Evolutionary conservation across 2,797 vertebrate species (phyloP), one percentile per base, ranked within the genome.

Genomic region (Amphiprion clarkii): DNA sequence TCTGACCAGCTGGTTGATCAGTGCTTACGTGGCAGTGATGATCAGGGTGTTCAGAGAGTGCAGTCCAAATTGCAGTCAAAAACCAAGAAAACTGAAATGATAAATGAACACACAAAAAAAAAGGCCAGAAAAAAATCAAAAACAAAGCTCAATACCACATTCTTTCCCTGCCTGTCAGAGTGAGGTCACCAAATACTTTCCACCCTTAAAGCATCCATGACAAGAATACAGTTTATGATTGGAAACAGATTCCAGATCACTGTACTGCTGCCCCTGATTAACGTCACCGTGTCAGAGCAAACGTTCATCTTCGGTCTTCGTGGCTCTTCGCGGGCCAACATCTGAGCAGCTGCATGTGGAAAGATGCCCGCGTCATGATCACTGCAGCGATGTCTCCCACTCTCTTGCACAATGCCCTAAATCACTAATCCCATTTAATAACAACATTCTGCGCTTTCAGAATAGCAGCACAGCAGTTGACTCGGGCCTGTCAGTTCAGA

Each of bases 121-220:
- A 11, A 0, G 36, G 0, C 5, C 25, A 11, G 1, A 9, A 19
- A 31, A 63, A 71, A 69, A 27, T 27, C 6, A 21, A 63, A 71
- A 79, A 71, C 5, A 74, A 49, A 79, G 2, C 49, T 70, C 31
- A 31, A 31, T 31, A 44, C 69, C 31, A n/a, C 16, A 16, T 85
- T 83, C 51, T 31, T 72, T 62, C 58, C 23, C 56, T 64, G 55
- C 17, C 19, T 57, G 66, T 75, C 29, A 49, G 67, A 14, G 40
- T 82, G 81, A 88, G 73, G 31, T 88, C 85, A 86, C 52, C 23
- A 62, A 76, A 87, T 84, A 83, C 54, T 87, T 89, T 87, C 82
- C 85, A 66, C 77, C 74, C 8, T 48, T 40, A 52, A 75, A 72
- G 55, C 76, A 56, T 31, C 65, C 27, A 63, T 80, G 85, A 82